Evolutionary conservation across 1,140 invertebrate species (phyloP), one percentile per base, ranked within the genome.

Genomic region (Orius insidiosus): DNA sequence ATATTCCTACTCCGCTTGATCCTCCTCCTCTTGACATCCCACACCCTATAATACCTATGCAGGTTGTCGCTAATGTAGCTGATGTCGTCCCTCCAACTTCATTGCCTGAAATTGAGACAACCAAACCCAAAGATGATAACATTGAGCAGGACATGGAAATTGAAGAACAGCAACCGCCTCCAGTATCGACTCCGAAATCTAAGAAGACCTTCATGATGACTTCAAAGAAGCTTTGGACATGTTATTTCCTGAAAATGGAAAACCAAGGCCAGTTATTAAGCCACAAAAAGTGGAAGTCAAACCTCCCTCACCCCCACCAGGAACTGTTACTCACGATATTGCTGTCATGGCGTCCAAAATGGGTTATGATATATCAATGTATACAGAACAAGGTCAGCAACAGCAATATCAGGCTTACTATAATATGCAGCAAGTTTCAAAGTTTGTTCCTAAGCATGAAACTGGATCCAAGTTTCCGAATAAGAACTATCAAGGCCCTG

Each of bases 191-290:
- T 13, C 2, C 16, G 8, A 30, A 46, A 35, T 10, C 33, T 14
- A 32, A 36, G 49, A 46, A 24, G 50, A 52, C 10, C 37, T 49
- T 11, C 48, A 40, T 19, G 39, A 49, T 45, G 50, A 52, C 41
- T 52, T 52, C 19, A 31, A 53, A 44, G 45, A 51, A 30, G 53
- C 53, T 13, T 33, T 52, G 15, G 49, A 52, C 9, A 14, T 53
- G 24, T 19, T 53, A 11, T 53, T 53, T 31, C 52, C 52, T 43
- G 52, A 48, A 18, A 19, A 50, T 40, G 33, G 10, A 30, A 11
- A 14, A 11, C 24, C 24, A 24, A 24, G 24, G 24, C 24, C 24
- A 7, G 24, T 24, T 7, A 24, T 24, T 24, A 24, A 24, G 24
- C 24, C 24, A 3, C 24, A 24, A 24, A 24, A 24, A 7, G 24